Conservation (phyloP, 1,140 invertebrate species). For the Scaptodrosophila lebanonensis region DNA sequence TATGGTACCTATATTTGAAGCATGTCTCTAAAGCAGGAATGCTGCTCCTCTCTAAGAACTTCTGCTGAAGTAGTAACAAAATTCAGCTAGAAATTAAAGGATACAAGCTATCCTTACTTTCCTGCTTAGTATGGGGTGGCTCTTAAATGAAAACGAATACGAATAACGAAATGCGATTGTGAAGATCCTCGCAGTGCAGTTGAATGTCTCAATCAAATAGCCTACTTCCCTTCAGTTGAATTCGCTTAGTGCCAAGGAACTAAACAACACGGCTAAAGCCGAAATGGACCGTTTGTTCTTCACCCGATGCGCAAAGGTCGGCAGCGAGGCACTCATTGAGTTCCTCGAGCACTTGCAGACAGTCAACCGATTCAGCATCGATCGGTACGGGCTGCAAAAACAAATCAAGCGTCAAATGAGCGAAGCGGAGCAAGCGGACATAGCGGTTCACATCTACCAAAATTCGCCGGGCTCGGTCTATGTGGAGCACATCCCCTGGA, state of each 20-base stretch:
- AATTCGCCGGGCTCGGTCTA: slow-evolving; percentile 80
- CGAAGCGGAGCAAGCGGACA: slow-evolving; percentile 78
- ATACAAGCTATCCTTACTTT: too few species aligned
- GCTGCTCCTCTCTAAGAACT: too few species aligned
- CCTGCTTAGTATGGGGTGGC: too few species aligned
- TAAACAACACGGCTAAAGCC: slow-evolving; percentile 77
- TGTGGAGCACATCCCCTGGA: slow-evolving; percentile 89
- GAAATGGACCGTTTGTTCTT: slow-evolving; percentile 84
- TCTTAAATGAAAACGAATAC: too few species aligned
- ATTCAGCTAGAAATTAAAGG: too few species aligned
- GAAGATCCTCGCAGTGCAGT: too few species aligned
- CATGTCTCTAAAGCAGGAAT: too few species aligned
- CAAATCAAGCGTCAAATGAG: slow-evolving; percentile 32
- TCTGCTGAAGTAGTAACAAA: too few species aligned
- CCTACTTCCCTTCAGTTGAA: slow-evolving; percentile 30
- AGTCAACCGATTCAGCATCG: slow-evolving; percentile 47
- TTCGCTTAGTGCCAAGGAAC: slow-evolving; percentile 27
- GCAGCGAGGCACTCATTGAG: slow-evolving; percentile 91
- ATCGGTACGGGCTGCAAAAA: slow-evolving; percentile 31
- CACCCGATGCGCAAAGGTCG: slow-evolving; percentile 93
- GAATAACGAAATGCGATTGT: too few species aligned
- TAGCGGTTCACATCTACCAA: slow-evolving; percentile 78
- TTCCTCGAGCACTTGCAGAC: slow-evolving; percentile 82
- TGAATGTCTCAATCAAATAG: not conserved
- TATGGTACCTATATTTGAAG: too few species aligned